Evolutionary conservation across 1,140 invertebrate species (phyloP), one percentile per base, ranked within the genome.

Genomic region (Pseudoatta argentina): DNA sequence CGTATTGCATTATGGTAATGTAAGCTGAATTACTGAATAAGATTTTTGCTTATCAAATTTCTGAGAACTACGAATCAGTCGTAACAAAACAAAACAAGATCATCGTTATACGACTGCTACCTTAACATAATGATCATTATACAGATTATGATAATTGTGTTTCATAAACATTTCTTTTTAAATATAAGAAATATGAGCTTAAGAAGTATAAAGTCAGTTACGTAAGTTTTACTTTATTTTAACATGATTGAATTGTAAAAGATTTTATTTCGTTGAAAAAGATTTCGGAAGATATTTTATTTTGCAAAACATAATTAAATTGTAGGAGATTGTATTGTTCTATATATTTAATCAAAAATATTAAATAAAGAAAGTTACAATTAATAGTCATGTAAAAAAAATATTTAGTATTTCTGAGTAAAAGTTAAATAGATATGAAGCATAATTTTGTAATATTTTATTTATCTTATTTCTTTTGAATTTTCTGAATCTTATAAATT

Each of bases 11-110:
- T 75, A 16, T 6, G 39, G 21, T 48, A 76, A 77, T 63, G 10
- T 27, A 64, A 64, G 34, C 59, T 39, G 12, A 77, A 44, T 77
- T 77, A 48, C 21, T 67, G 64, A 67, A 67, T 67, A 34, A 66
- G 87, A 88, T 87, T 87, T 24, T 55, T 44, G 57, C 59, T 61
- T 73, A 85, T 88, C 67, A 18, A 51, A n/a, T 85, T 85, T 64
- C 34, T 27, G 21, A 39, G 18, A 39, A 81, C 48, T 59, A 39
- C 30, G 44, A 88, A 78, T 87, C 10, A 48, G 18, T 27, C 59
- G 18, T 57, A 61, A 55, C 16, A 30, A 59, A 55, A 67, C n/a
- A 48, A 39, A 55, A 67, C n/a, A 48, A 39, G 67, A 14, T 39
- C 12, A 16, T 59, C 2, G 7, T 24, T 79, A 27, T 27, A 30